Evolutionary conservation across 2,113 vertebrate species (phyloP).

Genomic region (Vombatus ursinus): DNA sequence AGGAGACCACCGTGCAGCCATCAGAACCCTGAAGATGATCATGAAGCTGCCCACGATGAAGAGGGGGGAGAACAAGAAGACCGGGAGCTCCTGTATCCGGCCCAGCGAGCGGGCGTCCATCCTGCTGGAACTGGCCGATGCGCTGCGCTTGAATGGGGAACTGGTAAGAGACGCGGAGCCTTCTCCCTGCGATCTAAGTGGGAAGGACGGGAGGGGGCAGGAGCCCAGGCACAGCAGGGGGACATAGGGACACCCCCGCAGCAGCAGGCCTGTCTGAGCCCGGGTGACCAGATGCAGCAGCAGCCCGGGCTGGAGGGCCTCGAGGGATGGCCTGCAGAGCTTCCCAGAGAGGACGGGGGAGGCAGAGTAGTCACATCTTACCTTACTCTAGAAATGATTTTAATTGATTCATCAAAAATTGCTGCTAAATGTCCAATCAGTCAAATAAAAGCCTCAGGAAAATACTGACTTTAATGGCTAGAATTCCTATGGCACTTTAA

Average conservation of each 20-base stretch:
- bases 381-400: not conserved
- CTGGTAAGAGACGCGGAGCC: constrained; percentile 74
- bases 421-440: not conserved
- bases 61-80: constrained; percentile 60
- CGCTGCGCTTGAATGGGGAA: constrained; percentile 83
- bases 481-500: not conserved
- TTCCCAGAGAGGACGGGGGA: too few species aligned
- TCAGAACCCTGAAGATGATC: constrained; percentile 81
- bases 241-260: not conserved
- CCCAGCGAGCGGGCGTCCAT: constrained; percentile 80
- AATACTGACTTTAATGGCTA: not conserved
- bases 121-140: constrained; percentile 82
- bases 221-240: not conserved
- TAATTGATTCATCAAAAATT: not conserved
- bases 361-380: not conserved
- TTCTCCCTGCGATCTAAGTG: not conserved
- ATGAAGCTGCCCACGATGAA: constrained; percentile 76
- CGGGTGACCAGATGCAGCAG: too few species aligned
- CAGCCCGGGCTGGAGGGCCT: too few species aligned
- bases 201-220: not conserved
- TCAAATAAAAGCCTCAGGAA: not conserved
- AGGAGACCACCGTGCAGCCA: constrained; percentile 80
- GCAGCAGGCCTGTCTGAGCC: too few species aligned
- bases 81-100: constrained; percentile 40
- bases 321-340: too few species aligned